A percentile compares a stretch with the other conserved stretches of the same genome.
These are phyloP conservation scores for Calliopum simillimum DNA, from an alignment of 2,888 invertebrate genomes.

Conservation along the genomic window DNA sequence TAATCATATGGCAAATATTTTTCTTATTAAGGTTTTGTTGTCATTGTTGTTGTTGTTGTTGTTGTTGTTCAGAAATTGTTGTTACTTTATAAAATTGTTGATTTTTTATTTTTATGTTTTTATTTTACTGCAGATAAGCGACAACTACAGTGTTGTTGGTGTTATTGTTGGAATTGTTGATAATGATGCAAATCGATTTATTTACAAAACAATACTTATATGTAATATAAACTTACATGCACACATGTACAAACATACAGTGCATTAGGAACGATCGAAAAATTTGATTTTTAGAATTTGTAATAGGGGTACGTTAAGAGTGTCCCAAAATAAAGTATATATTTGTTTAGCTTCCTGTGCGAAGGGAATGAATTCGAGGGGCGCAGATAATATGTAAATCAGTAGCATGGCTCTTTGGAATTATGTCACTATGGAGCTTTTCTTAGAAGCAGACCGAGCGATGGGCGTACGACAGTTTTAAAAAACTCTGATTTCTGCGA, in stretches of 20 bases:
- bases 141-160: neutral
- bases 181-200: conserved; percentile 3
- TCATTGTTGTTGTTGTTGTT: neutral
- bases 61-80: neutral
- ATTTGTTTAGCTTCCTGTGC: too few relatives aligned
- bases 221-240: too few relatives aligned
- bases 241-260: too few relatives aligned
- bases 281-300: neutral
- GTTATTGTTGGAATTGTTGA: neutral
- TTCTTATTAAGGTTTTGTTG: neutral
- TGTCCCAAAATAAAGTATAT: too few relatives aligned
- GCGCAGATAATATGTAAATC: too few relatives aligned
- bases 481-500: too few relatives aligned
- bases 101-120: neutral
- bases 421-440: too few relatives aligned
- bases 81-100: neutral
- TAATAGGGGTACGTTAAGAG: too few relatives aligned
- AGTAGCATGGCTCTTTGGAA: too few relatives aligned
- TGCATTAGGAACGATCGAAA: neutral
- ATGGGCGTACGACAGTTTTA: too few relatives aligned
- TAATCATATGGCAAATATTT: neutral
- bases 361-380: too few relatives aligned
- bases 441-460: too few relatives aligned
- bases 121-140: neutral
- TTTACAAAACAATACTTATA: neutral